phyloP scores from a whole-genome alignment of 53 echinoderm and acorn worm genomes.

The Temnopleurus reevesii region DNA sequence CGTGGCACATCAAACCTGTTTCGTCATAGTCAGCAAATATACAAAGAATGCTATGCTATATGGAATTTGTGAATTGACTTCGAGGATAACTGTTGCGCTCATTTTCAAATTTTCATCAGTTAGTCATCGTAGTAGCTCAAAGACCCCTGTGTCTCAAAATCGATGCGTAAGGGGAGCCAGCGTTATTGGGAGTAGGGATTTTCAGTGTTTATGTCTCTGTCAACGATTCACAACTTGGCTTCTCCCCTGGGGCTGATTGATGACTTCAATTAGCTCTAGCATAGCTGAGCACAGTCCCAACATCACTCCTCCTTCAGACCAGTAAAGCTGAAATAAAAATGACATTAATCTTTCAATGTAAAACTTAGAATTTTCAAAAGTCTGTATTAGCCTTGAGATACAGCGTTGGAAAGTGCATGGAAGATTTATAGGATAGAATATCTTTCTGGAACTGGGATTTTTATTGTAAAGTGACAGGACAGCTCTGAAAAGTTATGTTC shows the following conservation, averaged over 20 bases:
- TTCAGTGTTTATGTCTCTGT: conserved; percentile 52
- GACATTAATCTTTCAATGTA: not conserved
- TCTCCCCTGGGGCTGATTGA: conserved; percentile 44
- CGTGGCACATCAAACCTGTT: not conserved
- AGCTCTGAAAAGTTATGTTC: too few species aligned
- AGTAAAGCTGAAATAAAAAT: not conserved
- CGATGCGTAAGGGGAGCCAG: conserved; percentile 27
- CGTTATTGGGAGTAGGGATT: conserved; percentile 21
- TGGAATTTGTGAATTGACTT: not conserved
- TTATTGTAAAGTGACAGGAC: too few species aligned
- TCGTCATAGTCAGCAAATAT: not conserved
- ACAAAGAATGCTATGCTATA: not conserved
- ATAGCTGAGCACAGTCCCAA: not conserved
- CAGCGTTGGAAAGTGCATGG: too few species aligned
- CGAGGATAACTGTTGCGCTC: conserved; percentile 12
- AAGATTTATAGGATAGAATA: too few species aligned
- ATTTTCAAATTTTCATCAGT: not conserved
- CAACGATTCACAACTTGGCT: conserved; percentile 33
- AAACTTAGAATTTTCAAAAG: too few species aligned
- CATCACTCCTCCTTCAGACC: not conserved
- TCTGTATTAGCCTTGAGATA: too few species aligned
- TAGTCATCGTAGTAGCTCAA: conserved; percentile 12
- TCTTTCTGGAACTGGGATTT: too few species aligned
- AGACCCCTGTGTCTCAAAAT: conserved; percentile 9
- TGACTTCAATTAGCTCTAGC: conserved; percentile 44